Evolutionary conservation across 2,797 vertebrate genomes (phyloP), one percentile per base, ranked within the genome.

Genomic region (Danionella dracula): DNA sequence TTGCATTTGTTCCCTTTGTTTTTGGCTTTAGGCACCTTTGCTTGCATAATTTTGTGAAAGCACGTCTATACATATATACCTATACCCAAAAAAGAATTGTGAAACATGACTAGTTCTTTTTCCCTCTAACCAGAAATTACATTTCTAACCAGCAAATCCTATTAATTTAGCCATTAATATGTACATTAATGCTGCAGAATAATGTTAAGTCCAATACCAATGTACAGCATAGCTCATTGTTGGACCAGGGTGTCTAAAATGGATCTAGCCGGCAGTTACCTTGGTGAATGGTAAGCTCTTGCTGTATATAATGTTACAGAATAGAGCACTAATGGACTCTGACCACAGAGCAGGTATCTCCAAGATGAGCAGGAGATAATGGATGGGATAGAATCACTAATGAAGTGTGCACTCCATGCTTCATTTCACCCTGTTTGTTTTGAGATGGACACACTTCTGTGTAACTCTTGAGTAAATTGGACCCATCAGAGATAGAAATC

Each of bases 301-400:
- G 15, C 62, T 38, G 48, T 48, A 46, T 57, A 15, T 75, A 57
- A 21, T 23, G 41, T 75, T 73, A 71, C 67, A 45, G 58, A 60
- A 63, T 21, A 29, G 50, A 31, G 60, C 64, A 38, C 59, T 73
- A 73, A 75, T 77, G 72, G 66, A 38, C 44, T 60, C 51, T 64
- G 35, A 54, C 58, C 54, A 65, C 65, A 55, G 55, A 70, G 42
- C 42, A 15, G 54, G 59, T 73, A 49, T 65, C 48, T 45, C 59
- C 1, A 37, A 65, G 55, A 50, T 51, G 67, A 75, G 46, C 49
- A 67, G 17, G 45, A 60, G 70, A 35, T 71, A 68, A 78, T 75
- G 65, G 60, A 72, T 54, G 68, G 63, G 54, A 62, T 68, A 55
- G 55, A 75, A 53, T 75, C 45, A 6, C 34, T 66, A 66, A 75